A percentile compares a stretch with the other conserved stretches of the same genome.
phyloP scores from a whole-genome alignment of 2,113 vertebrate genomes.

The Rhizomys pruinosus region DNA sequence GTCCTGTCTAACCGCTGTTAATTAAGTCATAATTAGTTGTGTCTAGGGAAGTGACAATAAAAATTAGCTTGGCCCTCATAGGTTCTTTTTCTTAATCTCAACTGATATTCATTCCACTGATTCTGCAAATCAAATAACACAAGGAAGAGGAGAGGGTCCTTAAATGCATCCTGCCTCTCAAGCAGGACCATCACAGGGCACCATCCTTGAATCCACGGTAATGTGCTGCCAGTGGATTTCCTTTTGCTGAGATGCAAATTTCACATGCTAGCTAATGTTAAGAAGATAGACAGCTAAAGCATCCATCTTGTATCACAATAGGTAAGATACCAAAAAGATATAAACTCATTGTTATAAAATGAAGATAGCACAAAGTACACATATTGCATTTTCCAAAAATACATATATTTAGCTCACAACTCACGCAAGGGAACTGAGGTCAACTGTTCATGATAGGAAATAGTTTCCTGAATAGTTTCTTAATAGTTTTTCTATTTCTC shows the following conservation, averaged over 20 bases:
- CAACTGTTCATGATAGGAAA: background rate
- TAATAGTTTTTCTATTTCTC: background rate
- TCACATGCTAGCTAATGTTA: slow-evolving; percentile 12
- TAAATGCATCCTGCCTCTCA: background rate
- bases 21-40: background rate
- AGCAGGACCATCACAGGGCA: background rate
- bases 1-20: background rate
- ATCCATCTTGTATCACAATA: background rate
- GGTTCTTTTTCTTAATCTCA: background rate
- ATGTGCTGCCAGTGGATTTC: background rate
- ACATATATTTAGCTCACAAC: background rate
- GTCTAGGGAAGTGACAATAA: background rate
- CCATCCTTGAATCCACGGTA: background rate
- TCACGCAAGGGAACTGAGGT: background rate
- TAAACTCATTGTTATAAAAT: background rate
- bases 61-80: background rate
- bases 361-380: background rate
- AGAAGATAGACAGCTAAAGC: background rate
- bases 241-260: background rate
- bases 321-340: background rate
- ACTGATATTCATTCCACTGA: background rate
- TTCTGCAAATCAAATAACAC: background rate
- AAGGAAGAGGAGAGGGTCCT: background rate
- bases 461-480: background rate
- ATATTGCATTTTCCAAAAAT: background rate